These are phyloP conservation scores for Poecilia latipinna DNA, from an alignment of 2,113 vertebrate species.

Conservation along the genomic window DNA sequence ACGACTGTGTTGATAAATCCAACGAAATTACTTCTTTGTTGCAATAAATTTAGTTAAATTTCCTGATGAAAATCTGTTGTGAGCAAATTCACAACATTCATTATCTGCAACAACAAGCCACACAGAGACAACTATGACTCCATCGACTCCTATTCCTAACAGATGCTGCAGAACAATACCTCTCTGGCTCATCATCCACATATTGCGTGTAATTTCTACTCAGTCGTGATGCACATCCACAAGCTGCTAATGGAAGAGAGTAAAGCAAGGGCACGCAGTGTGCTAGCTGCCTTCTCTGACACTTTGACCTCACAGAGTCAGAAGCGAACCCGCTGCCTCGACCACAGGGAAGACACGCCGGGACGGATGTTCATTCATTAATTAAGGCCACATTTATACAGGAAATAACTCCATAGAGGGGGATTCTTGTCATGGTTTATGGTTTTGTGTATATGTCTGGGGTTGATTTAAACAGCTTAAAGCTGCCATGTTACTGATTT, in stretches of 20 bases:
- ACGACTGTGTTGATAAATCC: no score
- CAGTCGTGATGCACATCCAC: slow-evolving; percentile 1
- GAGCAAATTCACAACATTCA: slow-evolving; percentile 14
- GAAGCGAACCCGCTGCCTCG: slow-evolving; percentile 13
- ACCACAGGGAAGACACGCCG: slow-evolving; percentile 18
- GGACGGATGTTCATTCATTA: slow-evolving; percentile 37
- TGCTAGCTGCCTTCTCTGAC: slow-evolving; percentile 17
- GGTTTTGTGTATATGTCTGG: neutral
- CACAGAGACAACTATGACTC: slow-evolving; percentile 17
- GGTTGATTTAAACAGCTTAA: neutral
- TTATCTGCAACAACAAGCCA: slow-evolving; percentile 32
- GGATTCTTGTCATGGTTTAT: neutral
- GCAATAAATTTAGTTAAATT: neutral
- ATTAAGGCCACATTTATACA: slow-evolving; percentile 53
- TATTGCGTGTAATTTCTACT: slow-evolving; percentile 17
- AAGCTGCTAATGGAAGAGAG: slow-evolving; percentile 35
- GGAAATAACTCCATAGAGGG: slow-evolving; percentile 44
- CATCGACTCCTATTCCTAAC: slow-evolving; percentile 41
- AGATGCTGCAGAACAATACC: slow-evolving; percentile 35
- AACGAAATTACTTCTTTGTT: no score
- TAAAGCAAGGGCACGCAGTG: slow-evolving; percentile 38
- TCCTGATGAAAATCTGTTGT: neutral
- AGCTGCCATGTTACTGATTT: neutral
- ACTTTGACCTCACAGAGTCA: slow-evolving; percentile 44
- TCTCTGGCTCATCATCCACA: slow-evolving; percentile 13